Conservation (phyloP, 1,140 invertebrate species). For the Zaprionus nigranus region DNA sequence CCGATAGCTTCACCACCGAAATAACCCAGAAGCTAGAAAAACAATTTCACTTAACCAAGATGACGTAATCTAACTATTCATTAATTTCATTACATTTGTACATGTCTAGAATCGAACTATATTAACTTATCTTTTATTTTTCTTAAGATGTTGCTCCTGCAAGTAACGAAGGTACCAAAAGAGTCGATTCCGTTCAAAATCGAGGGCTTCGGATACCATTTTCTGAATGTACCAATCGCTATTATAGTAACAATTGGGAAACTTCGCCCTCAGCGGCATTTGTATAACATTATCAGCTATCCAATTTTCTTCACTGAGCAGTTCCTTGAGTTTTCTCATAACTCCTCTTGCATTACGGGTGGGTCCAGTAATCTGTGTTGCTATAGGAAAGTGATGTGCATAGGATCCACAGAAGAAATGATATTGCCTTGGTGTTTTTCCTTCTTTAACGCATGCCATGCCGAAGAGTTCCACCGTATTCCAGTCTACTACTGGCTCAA, state of each 20-base stretch:
- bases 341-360: not conserved
- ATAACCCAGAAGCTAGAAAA: too few species aligned
- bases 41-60: too few species aligned
- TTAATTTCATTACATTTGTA: too few species aligned
- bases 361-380: not conserved
- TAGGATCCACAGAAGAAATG: slow-evolving; percentile 2
- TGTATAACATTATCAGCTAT: slow-evolving; percentile 21
- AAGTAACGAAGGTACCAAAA: slow-evolving; percentile 13
- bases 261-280: not conserved
- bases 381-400: not conserved
- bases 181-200: not conserved
- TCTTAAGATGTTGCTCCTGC: slow-evolving; percentile 13
- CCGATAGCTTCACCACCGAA: too few species aligned
- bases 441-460: not conserved
- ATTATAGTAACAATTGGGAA: not conserved
- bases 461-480: not conserved
- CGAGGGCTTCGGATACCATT: not conserved
- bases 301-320: slow-evolving; percentile 19
- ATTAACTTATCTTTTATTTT: not conserved
- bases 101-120: not conserved
- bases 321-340: slow-evolving; percentile 5
- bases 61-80: too few species aligned
- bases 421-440: not conserved
- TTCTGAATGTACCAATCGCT: not conserved
- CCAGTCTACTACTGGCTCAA: not conserved